Base-by-base conservation (phyloP, 2,797 vertebrate species). In the Poeciliopsis turneri region DNA sequence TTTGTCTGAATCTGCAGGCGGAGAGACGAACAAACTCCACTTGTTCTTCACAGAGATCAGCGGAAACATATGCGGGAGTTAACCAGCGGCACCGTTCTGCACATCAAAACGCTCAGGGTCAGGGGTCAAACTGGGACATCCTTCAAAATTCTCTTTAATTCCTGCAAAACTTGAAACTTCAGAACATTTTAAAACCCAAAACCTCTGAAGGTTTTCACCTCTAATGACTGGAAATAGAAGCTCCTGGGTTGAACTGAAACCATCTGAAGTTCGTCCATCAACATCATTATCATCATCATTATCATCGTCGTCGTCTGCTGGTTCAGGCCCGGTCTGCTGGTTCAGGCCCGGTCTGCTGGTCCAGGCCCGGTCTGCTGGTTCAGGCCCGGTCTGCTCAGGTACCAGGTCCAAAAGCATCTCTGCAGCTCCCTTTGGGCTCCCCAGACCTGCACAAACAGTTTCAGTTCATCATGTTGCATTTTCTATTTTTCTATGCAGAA, bases 1-100 rank as follows among this genome's bases (percentile, higher is more conserved):
- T 76, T 74, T 86, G 81, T 89, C 23, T 71, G 57, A 10, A 25
- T 39, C 80, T 72, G 1, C 25, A 0, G 74, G 84, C 78, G 0
- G 0, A 66, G 0, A 2, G 46, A 41, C 2, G 46, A 81, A 86
- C 78, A 89, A 43, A 45, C 46, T 11, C 7, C 0, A 0, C 53
- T 74, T 83, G 79, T 87, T 86, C 78, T 33, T 5, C 16, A 64
- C 30, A 41, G 18, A 23, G 3, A 36, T 25, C 5, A 20, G 18
- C 1, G 4, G 7, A 49, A 39, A 51, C 2, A 6, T 57, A 39
- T 33, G 47, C 47, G 23, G 15, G 5, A 69, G 64, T 18, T 69
- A 7, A 43, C 15, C 59, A 41, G 46, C 47, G 13, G 41, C 41
- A 57, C 3, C 4, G n/a, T 45, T 18, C 9, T 16, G n/a, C 39